Evolutionary conservation across 2,888 invertebrate genomes (phyloP), one percentile per base, ranked within the genome.

Genomic region (Lamproptera curius): DNA sequence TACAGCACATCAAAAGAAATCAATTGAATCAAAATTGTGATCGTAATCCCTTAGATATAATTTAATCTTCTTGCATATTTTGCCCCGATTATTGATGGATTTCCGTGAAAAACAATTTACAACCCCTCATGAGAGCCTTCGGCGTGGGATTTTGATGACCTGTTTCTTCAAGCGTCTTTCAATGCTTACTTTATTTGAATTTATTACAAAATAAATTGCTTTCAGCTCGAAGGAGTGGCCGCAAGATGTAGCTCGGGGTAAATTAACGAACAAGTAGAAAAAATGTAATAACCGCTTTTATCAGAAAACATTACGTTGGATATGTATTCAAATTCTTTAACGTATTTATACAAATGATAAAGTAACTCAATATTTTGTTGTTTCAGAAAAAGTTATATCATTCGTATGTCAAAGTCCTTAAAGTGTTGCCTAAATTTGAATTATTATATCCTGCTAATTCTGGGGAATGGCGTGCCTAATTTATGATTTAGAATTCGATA

Each of bases 41-140:
- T 23, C 5, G 4, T 6, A 2, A 28, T 28, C 28, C 10, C 3
- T 5, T 10, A 2, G n/a, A 28, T 28, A 10, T 28, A 8, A n/a
- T 28, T 10, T 35, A 46, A 35, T 23, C 26, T 20, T n/a, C 23
- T 47, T 47, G 20, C 16, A 38, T 37, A 42, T 47, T 46, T 40
- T 47, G 20, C 42, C 17, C 37, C 20, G 42, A 16, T 38, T 23
- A 31, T 34, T 47, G 42, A 47, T 47, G 47, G 47, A 47, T 47
- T 47, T 47, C 37, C 47, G 36, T 28, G 15, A 42, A 42, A 46
- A 46, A 46, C 46, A 46, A 46, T 46, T 46, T 46, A 42, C 28
- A 46, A 36, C 28, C 36, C 41, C 41, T 42, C 41, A 28, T 35
- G 41, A 36, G 17, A n/a, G 41, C 36, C 28, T 28, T 41, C 35